Conservation (phyloP, 2,888 invertebrate genomes). For the Apodemia duryi region DNA sequence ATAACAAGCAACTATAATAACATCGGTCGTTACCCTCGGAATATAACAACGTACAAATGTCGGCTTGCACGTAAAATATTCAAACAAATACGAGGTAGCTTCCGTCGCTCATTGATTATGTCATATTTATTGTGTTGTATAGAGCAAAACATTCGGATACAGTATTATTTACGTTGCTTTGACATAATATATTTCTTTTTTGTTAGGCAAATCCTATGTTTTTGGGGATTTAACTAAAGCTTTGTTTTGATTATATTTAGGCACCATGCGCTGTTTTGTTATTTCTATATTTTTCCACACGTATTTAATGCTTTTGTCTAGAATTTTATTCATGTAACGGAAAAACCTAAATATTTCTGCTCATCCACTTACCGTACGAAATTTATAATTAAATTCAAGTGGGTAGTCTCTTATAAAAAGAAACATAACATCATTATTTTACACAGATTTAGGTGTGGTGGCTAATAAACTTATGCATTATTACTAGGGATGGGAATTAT, state of each 20-base stretch:
- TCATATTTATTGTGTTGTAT: background rate
- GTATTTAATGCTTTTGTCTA: background rate
- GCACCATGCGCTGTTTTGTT: background rate
- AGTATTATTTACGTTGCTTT: background rate
- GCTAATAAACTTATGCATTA: too few relatives aligned
- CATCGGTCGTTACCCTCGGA: slow-evolving; percentile 24
- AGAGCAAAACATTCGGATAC: background rate
- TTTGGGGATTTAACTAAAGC: background rate
- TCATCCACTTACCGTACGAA: too few relatives aligned
- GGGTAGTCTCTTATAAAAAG: too few relatives aligned
- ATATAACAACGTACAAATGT: slow-evolving; percentile 26
- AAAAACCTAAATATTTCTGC: background rate
- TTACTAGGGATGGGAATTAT: too few relatives aligned
- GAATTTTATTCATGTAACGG: background rate
- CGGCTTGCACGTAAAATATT: slow-evolving; percentile 31
- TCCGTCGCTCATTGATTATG: slow-evolving; percentile 27
- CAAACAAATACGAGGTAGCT: slow-evolving; percentile 26
- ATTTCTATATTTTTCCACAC: background rate
- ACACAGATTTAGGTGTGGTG: too few relatives aligned
- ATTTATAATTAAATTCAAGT: too few relatives aligned
- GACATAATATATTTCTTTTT: background rate
- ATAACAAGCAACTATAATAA: slow-evolving; percentile 17
- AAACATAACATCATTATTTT: too few relatives aligned
- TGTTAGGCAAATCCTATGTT: background rate
- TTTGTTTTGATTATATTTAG: background rate